phyloP scores from a whole-genome alignment of 2,113 vertebrate genomes.

The Chionomys nivalis region DNA sequence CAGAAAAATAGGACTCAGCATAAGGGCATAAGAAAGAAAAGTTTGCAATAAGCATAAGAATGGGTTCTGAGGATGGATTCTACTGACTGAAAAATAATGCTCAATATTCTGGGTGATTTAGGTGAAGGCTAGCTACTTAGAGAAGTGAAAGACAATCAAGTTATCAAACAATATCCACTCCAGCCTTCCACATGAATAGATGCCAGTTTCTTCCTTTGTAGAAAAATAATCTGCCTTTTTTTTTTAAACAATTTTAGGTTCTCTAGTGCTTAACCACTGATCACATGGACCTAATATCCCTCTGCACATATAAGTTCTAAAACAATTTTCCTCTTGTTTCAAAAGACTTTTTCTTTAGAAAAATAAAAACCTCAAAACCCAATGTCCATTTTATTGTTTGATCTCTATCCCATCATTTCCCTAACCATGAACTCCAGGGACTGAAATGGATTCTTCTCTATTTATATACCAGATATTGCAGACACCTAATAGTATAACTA shows the following conservation, averaged over 20 bases:
- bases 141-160: background rate
- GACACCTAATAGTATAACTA: background rate
- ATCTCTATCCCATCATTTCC: background rate
- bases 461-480: background rate
- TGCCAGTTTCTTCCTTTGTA: background rate
- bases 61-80: background rate
- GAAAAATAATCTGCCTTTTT: background rate
- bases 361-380: background rate
- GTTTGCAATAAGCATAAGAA: background rate
- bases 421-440: background rate
- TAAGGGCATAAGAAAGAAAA: background rate
- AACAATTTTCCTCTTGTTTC: background rate
- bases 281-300: background rate
- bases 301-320: background rate
- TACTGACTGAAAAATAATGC: background rate
- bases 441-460: background rate
- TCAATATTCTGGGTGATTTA: background rate
- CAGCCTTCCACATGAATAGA: background rate
- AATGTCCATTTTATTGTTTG: background rate
- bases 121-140: background rate
- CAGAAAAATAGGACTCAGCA: background rate
- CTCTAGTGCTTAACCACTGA: background rate
- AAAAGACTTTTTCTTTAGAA: background rate
- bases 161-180: background rate
- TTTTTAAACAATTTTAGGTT: background rate